Conservation (phyloP, 2,797 vertebrate species). For the Crocodylus rhombifer region DNA sequence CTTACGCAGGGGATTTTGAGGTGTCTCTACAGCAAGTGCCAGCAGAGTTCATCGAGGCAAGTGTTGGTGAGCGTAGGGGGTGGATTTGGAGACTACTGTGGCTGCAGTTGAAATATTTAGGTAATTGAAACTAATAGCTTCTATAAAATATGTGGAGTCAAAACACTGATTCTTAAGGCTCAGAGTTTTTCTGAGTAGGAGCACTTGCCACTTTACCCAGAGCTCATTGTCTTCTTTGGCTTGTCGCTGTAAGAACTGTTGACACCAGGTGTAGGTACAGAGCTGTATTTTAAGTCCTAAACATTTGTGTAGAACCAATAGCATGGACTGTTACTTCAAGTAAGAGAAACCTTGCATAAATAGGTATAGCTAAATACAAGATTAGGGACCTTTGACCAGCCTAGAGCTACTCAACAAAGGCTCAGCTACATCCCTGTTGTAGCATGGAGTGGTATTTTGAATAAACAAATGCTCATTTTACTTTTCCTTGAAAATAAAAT, state of each 20-base stretch:
- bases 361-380: background rate
- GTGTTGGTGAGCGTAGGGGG: background rate
- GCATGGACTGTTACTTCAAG: background rate
- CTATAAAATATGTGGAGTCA: background rate
- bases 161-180: background rate
- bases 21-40: background rate
- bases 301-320: background rate
- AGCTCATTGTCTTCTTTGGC: background rate
- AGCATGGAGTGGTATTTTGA: background rate
- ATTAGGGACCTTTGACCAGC: background rate
- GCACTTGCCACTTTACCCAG: background rate
- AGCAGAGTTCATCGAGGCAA: background rate
- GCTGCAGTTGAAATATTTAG: background rate
- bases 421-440: background rate
- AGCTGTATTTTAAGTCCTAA: background rate
- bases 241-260: background rate
- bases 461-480: background rate
- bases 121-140: background rate
- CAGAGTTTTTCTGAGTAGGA: rapidly evolving
- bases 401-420: background rate
- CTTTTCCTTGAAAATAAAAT: background rate
- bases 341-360: background rate
- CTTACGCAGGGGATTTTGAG: background rate
- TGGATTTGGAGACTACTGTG: background rate
- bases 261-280: background rate